Evolutionary conservation across 1,140 invertebrate genomes (phyloP).

Genomic region (Ips nitidus): DNA sequence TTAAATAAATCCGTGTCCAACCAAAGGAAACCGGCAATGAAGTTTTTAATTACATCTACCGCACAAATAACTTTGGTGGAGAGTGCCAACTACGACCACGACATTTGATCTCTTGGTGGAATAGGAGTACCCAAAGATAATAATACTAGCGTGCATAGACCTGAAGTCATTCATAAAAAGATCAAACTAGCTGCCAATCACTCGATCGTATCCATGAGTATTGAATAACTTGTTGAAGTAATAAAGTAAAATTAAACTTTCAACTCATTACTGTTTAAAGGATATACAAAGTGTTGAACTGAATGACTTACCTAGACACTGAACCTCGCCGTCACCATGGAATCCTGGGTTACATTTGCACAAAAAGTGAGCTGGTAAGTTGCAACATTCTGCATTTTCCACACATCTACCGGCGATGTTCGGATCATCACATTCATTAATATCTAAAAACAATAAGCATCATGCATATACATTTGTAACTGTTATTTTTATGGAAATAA

Average conservation of each 20-base stretch:
- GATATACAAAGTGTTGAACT: too few species aligned
- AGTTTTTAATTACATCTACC: constrained; percentile 24
- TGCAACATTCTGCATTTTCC: constrained; percentile 90
- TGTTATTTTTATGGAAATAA: too few species aligned
- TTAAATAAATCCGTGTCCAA: constrained; percentile 14
- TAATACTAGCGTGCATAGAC: too few species aligned
- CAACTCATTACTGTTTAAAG: not conserved
- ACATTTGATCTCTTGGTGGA: constrained; percentile 14
- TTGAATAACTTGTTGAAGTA: too few species aligned
- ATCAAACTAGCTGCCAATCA: too few species aligned
- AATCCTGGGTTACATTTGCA: constrained; percentile 92
- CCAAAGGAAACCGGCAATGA: constrained; percentile 11
- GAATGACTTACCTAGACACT: constrained; percentile 67
- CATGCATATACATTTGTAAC: not conserved
- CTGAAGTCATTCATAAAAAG: too few species aligned
- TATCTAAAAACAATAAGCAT: constrained; percentile 66
- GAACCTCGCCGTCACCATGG: constrained; percentile 83
- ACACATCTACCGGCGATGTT: constrained; percentile 79
- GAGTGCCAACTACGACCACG: not conserved
- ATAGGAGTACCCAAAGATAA: not conserved
- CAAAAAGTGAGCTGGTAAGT: constrained; percentile 89
- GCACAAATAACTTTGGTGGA: constrained; percentile 2
- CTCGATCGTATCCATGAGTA: too few species aligned
- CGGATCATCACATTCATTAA: constrained; percentile 91
- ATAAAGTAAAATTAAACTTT: too few species aligned